Evolutionary conservation across 2,113 vertebrate genomes (phyloP).

Genomic region (Hiodon tergisus): DNA sequence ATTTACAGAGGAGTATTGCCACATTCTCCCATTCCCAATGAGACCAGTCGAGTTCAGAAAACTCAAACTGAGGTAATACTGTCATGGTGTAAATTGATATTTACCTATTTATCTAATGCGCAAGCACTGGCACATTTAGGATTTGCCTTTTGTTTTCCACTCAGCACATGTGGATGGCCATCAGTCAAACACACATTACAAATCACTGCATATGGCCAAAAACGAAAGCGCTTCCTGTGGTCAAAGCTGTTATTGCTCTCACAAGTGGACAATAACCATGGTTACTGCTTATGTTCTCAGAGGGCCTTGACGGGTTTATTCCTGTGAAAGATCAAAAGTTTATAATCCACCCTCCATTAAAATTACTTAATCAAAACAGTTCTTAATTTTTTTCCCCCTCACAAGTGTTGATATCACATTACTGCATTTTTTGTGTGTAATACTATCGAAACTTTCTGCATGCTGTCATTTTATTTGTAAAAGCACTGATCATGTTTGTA

Average conservation of each 20-base stretch:
- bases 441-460: not conserved
- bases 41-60: not conserved
- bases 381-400: not conserved
- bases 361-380: not conserved
- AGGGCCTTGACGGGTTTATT: not conserved
- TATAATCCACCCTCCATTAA: not conserved
- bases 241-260: no score
- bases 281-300: not conserved
- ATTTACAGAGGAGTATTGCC: no score
- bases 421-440: not conserved
- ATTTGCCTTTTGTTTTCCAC: not conserved
- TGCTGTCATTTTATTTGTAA: conserved; percentile 1
- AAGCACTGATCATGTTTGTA: not conserved
- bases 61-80: not conserved
- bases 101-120: not conserved
- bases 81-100: not conserved
- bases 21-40: not conserved
- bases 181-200: no score
- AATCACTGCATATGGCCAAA: no score
- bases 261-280: no score
- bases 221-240: no score
- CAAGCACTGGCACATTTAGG: not conserved
- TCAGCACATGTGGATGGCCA: not conserved
- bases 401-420: not conserved
- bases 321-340: not conserved